Percentiles rank a stretch among this genome's conserved stretches.
phyloP scores from a whole-genome alignment of 2,888 invertebrate species.

The Caenorhabditis uteleia region DNA sequence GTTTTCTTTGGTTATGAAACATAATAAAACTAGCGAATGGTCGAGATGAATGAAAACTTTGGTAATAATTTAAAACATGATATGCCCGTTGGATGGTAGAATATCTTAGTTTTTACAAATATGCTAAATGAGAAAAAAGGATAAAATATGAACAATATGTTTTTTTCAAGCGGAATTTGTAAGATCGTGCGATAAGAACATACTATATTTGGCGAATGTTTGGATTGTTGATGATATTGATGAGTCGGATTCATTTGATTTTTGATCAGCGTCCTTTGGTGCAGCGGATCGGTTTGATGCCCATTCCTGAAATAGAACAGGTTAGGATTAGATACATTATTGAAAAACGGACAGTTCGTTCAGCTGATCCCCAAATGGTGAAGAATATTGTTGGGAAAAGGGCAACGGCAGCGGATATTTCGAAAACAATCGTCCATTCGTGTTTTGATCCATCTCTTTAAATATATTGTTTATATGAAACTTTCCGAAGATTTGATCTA shows the following conservation, averaged over 20 bases:
- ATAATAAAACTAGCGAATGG: too few species aligned
- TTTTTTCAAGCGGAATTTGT: conserved; percentile 23
- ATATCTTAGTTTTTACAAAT: too few species aligned
- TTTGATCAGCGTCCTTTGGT: conserved; percentile 43
- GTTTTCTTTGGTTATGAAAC: too few species aligned
- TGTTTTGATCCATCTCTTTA: conserved; percentile 45
- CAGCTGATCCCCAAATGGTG: conserved; percentile 58
- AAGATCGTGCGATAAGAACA: conserved; percentile 45
- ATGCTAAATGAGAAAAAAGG: background rate
- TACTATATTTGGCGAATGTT: conserved; percentile 46
- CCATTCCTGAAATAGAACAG: conserved; percentile 26
- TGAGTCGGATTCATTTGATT: conserved; percentile 37
- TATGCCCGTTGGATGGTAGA: too few species aligned
- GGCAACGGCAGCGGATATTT: conserved; percentile 64
- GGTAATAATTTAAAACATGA: too few species aligned
- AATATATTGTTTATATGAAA: background rate
- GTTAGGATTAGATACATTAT: background rate
- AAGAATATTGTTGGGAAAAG: conserved; percentile 66
- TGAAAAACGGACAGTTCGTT: conserved; percentile 26
- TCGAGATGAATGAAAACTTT: too few species aligned
- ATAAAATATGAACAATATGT: background rate
- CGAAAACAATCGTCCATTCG: conserved; percentile 66
- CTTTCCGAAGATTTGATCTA: conserved; percentile 9
- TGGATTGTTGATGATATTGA: conserved; percentile 41
- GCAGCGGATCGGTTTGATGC: conserved; percentile 22